Base-by-base conservation (phyloP, 2,888 invertebrate species). In the Sericinus montela region DNA sequence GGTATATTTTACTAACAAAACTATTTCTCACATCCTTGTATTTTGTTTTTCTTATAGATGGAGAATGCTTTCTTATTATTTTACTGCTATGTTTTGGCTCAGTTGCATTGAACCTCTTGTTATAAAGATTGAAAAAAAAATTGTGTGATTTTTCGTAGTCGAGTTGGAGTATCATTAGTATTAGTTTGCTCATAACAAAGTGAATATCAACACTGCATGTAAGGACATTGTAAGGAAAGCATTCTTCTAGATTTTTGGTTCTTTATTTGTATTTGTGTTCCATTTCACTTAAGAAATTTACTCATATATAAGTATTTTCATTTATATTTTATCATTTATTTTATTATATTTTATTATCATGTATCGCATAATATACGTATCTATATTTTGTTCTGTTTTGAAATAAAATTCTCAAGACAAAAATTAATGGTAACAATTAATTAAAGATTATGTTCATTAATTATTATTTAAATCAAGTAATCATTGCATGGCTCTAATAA, bases 11-110 rank as follows among this genome's bases (percentile, higher is more conserved):
- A 72, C 66, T 73, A 75, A 78, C 71, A 72, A 60, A 60, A 44
- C 51, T 25, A 38, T 46, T 15, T 11, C 13, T 41, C 25, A 34
- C 16, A 9, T n/a, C 34, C 53, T 57, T 19, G 2, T 59, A 53
- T 59, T 63, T 57, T 39, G 53, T 37, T 59, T 39, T 58, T 57
- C 60, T 59, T 65, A 62, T 82, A 76, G 79, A 74, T 78, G 80
- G 74, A 80, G 83, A 83, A 86, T 87, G 86, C 86, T 87, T 87
- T 87, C 84, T 77, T 77, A 38, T 66, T 60, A n/a, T 72, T 72
- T 70, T 63, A 62, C 56, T 55, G 72, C 69, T 72, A 56, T 71
- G 52, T 68, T 32, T 38, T 35, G 3, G 28, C 40, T 72, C 63
- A 67, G 60, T 68, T 49, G 43, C 40, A 57, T 51, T 41, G 29